These are phyloP conservation scores for Suillia variegata DNA, from an alignment of 2,888 invertebrate genomes.

Conservation along the genomic window DNA sequence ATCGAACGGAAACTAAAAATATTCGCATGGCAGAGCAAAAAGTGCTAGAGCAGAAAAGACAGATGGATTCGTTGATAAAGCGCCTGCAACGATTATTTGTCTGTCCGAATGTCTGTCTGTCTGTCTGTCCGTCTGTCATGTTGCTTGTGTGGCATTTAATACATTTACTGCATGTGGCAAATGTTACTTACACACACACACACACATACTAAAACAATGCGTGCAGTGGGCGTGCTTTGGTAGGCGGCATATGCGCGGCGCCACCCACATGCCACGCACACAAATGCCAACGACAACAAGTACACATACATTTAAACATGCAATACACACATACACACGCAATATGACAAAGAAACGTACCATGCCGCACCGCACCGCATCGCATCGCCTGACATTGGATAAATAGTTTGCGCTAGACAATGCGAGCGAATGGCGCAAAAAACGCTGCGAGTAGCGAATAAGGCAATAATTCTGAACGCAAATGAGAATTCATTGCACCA, in stretches of 20 bases:
- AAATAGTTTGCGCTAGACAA: slow-evolving; percentile 3
- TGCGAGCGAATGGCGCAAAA: background rate
- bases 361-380: too few relatives aligned
- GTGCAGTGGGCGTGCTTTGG: background rate
- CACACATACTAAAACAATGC: background rate
- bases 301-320: slow-evolving; percentile 1
- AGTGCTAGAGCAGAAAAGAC: background rate
- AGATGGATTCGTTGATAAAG: background rate
- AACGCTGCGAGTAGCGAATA: background rate
- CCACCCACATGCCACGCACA: slow-evolving; percentile 2
- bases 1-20: background rate
- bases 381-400: background rate
- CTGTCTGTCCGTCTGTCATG: too few relatives aligned
- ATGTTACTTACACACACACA: background rate
- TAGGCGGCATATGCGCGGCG: background rate
- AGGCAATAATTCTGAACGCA: slow-evolving; percentile 14
- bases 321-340: slow-evolving; percentile 5
- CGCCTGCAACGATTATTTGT: too few relatives aligned
- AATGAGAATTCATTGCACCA: slow-evolving; percentile 24
- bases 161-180: background rate
- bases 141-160: background rate
- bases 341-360: too few relatives aligned
- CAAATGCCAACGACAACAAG: slow-evolving; percentile 33
- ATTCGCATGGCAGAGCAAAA: background rate
- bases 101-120: too few relatives aligned